These are phyloP conservation scores for Drosophila monieri DNA, from an alignment of 2,888 invertebrate species.

Conservation along the genomic window DNA sequence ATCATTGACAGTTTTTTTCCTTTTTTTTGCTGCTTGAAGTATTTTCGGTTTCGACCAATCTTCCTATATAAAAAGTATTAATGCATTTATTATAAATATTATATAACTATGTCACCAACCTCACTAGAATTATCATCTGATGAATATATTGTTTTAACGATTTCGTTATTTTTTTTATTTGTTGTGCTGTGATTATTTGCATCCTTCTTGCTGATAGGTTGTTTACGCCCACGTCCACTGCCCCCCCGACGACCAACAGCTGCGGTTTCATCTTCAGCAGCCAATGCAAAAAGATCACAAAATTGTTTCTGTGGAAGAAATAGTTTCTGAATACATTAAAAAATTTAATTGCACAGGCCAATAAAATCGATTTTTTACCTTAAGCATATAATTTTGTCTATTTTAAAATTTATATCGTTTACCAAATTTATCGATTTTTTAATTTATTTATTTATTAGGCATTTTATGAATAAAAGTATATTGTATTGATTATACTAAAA, in stretches of 20 bases:
- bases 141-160: constrained; percentile 86
- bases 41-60: constrained; percentile 94
- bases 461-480: no score
- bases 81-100: background rate
- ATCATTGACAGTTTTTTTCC: constrained; percentile 95
- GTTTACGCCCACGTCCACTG: constrained; percentile 86
- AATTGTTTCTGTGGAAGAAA: constrained; percentile 89
- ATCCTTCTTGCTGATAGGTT: constrained; percentile 85
- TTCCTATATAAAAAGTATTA: constrained; percentile 87
- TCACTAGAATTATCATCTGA: constrained; percentile 93
- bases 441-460: no score
- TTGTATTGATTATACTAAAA: no score
- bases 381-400: no score
- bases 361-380: background rate
- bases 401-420: no score
- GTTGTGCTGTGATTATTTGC: constrained; percentile 83
- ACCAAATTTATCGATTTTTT: no score
- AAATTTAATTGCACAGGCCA: background rate
- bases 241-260: constrained; percentile 87
- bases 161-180: constrained; percentile 84
- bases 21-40: constrained; percentile 92
- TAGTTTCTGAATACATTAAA: background rate
- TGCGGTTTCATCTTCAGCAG: constrained; percentile 93
- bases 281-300: constrained; percentile 94
- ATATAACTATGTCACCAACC: constrained; percentile 84